These are phyloP conservation scores for Drosophila arizonae DNA, from an alignment of 1,140 invertebrate genomes.

Conservation along the genomic window DNA sequence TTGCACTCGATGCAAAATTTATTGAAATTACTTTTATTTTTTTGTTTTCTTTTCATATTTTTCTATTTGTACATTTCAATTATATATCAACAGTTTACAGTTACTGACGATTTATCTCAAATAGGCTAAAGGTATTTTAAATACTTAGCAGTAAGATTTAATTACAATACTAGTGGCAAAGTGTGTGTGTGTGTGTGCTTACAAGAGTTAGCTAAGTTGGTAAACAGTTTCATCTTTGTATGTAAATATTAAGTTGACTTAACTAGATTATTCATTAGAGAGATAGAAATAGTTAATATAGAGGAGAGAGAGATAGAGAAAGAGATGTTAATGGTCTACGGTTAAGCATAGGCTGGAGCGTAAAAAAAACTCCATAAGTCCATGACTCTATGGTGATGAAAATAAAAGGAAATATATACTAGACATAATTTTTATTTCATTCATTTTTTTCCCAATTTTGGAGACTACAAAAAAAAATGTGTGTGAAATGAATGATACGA, in stretches of 20 bases:
- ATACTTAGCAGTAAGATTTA: conserved; percentile 65
- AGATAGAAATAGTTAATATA: conserved; percentile 34
- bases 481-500: conserved; percentile 11
- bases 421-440: conserved; percentile 7
- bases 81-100: conserved; percentile 37
- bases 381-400: conserved; percentile 12
- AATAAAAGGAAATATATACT: conserved; percentile 33
- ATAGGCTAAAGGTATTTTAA: conserved; percentile 34
- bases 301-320: conserved; percentile 25
- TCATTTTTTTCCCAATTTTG: conserved; percentile 27
- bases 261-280: conserved; percentile 67
- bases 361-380: neutral
- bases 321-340: conserved; percentile 48
- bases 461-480: neutral
- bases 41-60: conserved; percentile 28
- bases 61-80: conserved; percentile 58
- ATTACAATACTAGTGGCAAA: conserved; percentile 42
- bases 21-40: conserved; percentile 56
- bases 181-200: conserved; percentile 66
- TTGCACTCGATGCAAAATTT: conserved; percentile 68
- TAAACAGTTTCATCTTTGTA: conserved; percentile 26
- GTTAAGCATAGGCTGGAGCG: conserved; percentile 27
- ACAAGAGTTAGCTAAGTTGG: conserved; percentile 55
- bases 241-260: conserved; percentile 49
- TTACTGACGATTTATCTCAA: conserved; percentile 21